phyloP scores from a whole-genome alignment of 2,113 vertebrate genomes.

The Spilogale gracilis region DNA sequence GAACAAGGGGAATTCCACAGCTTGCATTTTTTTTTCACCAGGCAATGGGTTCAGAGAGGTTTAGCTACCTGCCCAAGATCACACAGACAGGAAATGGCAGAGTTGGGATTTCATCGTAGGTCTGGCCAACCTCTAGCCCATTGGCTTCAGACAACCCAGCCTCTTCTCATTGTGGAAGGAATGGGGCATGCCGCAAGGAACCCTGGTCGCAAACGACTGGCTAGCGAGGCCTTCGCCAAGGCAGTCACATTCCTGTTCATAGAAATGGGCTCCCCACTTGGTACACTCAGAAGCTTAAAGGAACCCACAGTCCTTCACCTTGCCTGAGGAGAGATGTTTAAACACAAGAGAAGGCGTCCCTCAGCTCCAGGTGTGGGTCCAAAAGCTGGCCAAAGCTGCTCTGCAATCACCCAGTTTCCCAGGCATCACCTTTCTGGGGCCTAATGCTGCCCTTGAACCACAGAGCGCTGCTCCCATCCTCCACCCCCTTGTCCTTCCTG shows the following conservation, averaged over 20 bases:
- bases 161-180: not conserved
- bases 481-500: not conserved
- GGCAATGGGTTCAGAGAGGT: not conserved
- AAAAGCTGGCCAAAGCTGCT: not conserved
- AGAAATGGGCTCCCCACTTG: not conserved
- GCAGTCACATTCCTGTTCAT: not conserved
- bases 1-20: not conserved
- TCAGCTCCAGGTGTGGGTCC: not conserved
- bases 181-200: not conserved
- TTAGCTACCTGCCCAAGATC: conserved; percentile 42
- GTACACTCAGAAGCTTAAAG: not conserved
- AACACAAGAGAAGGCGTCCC: not conserved
- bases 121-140: not conserved
- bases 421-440: not conserved
- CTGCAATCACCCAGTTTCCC: not conserved
- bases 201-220: not conserved
- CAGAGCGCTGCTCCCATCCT: not conserved
- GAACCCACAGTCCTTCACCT: not conserved
- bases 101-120: not conserved
- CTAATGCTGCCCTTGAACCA: not conserved
- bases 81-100: not conserved
- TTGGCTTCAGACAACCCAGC: not conserved
- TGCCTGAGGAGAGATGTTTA: not conserved
- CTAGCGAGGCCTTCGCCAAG: not conserved
- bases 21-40: not conserved